A percentile compares a stretch with the other conserved stretches of the same genome.
phyloP scores from a whole-genome alignment of 1,140 invertebrate genomes.

The Aplysia californica region DNA sequence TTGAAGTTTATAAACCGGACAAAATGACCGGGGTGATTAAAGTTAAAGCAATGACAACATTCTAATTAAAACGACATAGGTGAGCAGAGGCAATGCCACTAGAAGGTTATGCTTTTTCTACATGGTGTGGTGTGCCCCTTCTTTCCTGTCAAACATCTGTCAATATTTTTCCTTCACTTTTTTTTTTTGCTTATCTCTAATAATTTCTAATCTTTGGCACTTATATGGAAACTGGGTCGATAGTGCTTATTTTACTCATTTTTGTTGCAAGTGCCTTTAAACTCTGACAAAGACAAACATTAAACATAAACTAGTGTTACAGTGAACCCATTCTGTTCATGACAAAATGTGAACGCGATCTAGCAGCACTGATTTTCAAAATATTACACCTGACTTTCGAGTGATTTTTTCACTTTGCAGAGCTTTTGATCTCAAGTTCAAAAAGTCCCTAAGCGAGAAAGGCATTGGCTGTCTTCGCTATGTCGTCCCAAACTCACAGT shows the following conservation, averaged over 20 bases:
- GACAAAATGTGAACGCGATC: background rate
- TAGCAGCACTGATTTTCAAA: background rate
- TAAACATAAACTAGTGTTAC: background rate
- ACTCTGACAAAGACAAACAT: background rate
- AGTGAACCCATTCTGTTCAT: background rate
- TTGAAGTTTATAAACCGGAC: too few relatives aligned
- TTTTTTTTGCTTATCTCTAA: too few relatives aligned
- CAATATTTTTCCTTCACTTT: too few relatives aligned
- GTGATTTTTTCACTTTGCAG: background rate
- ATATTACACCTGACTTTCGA: background rate
- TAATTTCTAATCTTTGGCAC: too few relatives aligned
- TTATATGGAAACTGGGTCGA: too few relatives aligned
- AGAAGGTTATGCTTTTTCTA: too few relatives aligned
- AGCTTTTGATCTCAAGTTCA: background rate
- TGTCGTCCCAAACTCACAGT: background rate
- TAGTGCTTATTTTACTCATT: background rate
- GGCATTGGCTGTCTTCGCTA: background rate
- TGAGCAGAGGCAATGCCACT: too few relatives aligned
- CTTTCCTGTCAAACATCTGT: too few relatives aligned
- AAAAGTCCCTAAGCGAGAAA: background rate
- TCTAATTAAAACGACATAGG: too few relatives aligned
- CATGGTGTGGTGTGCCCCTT: too few relatives aligned
- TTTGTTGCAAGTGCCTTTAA: background rate
- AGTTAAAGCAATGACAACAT: too few relatives aligned
- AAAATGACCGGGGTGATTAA: too few relatives aligned